Conservation (phyloP, 2,113 vertebrate genomes). For the Podarcis cretensis region DNA sequence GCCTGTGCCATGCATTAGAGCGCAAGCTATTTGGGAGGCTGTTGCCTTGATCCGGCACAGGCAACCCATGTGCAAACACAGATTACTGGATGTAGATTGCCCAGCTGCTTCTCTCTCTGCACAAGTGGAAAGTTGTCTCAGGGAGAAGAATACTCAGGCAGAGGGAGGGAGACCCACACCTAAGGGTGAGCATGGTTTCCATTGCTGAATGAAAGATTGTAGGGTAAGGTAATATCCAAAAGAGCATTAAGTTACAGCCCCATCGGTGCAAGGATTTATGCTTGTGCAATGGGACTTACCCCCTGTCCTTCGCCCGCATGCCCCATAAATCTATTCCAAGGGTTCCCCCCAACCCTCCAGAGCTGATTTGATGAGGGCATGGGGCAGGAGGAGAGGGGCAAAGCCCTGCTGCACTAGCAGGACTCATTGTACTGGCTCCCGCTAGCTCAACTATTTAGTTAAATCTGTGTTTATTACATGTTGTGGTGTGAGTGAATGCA, state of each 20-base stretch:
- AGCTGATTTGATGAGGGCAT: no score
- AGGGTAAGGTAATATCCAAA: neutral
- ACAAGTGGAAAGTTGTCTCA: neutral
- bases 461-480: neutral
- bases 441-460: no score
- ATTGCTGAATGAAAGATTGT: neutral
- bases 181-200: neutral
- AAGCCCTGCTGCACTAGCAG: no score
- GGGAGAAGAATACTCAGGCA: no score
- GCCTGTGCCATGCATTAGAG: constrained; percentile 41
- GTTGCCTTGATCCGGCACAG: constrained; percentile 16
- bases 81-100: neutral
- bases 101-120: neutral
- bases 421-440: no score
- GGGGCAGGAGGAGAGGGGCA: no score
- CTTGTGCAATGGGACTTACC: no score
- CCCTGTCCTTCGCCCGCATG: no score
- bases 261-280: no score
- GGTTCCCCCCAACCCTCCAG: no score
- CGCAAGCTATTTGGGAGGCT: constrained; percentile 57
- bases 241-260: no score
- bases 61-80: neutral
- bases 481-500: neutral
- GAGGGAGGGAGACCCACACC: neutral
- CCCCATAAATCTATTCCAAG: neutral